phyloP scores from a whole-genome alignment of 2,113 vertebrate genomes.

The Oryzias woworae region DNA sequence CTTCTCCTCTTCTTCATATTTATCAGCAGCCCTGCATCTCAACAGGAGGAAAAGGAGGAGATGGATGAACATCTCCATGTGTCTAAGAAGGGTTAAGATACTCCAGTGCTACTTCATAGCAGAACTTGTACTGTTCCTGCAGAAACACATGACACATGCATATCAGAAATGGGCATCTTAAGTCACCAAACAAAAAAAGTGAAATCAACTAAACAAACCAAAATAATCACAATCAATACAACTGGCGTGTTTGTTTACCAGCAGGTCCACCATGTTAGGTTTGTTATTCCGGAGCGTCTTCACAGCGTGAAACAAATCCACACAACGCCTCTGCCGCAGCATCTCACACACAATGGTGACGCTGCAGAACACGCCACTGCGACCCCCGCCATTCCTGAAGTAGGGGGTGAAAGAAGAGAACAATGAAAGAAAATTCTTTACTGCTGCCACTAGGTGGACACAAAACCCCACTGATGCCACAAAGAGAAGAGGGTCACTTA shows the following conservation, averaged over 20 bases:
- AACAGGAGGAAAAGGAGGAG: constrained; percentile 1
- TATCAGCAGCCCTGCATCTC: constrained; percentile 24
- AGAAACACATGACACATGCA: constrained; percentile 27
- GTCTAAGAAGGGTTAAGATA: constrained; percentile 91
- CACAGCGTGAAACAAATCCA: constrained; percentile 95
- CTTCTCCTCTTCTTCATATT: constrained; percentile 24
- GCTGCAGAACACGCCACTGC: constrained; percentile 93
- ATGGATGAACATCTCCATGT: not conserved
- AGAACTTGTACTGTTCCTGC: constrained; percentile 99
- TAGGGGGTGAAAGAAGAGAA: not conserved
- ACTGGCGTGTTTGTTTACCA: constrained; percentile 76
- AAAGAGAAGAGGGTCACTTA: no score
- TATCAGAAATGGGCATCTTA: not conserved
- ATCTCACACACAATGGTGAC: constrained; percentile 98
- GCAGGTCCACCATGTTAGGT: constrained; percentile 98
- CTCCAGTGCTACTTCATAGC: constrained; percentile 96
- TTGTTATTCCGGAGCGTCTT: constrained; percentile 99
- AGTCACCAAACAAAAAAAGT: not conserved
- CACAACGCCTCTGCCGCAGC: constrained; percentile 91
- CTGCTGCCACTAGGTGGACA: not conserved
- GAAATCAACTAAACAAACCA: no score
- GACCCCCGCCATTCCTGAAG: constrained; percentile 91
- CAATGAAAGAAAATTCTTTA: not conserved
- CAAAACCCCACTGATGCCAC: constrained; percentile 6
- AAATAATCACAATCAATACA: not conserved